phyloP scores from a whole-genome alignment of 2,888 invertebrate species.

The Trimorus sp. region DNA sequence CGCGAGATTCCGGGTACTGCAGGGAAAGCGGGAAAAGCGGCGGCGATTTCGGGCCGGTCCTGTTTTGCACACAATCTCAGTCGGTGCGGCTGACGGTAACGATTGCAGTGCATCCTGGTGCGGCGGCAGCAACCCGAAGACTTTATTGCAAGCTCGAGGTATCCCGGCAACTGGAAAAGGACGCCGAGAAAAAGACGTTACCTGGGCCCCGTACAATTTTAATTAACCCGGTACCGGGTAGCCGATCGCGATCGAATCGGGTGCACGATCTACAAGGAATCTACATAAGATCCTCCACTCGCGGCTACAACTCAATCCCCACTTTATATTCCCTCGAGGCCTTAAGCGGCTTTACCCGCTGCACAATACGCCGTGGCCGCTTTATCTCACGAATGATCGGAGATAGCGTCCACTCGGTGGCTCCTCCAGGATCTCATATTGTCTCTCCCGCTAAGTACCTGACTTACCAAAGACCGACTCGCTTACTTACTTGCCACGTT shows the following conservation, averaged over 20 bases:
- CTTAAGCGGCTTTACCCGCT: constrained; percentile 69
- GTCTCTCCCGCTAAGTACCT: constrained; percentile 72
- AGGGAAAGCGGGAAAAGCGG: too few relatives aligned
- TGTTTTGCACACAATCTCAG: constrained; percentile 63
- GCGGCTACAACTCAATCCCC: constrained; percentile 81
- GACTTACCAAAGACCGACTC: constrained; percentile 60
- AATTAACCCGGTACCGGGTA: constrained; percentile 81
- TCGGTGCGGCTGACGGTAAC: constrained; percentile 42
- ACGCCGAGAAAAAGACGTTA: constrained; percentile 63
- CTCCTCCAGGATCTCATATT: constrained; percentile 76
- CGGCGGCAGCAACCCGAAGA: constrained; percentile 72
- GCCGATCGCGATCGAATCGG: constrained; percentile 82
- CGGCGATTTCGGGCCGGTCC: constrained; percentile 18
- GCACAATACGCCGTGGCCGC: constrained; percentile 70
- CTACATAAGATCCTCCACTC: constrained; percentile 82
- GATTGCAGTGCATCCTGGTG: constrained; percentile 66
- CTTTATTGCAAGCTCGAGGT: constrained; percentile 70
- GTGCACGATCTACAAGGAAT: constrained; percentile 82
- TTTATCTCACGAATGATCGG: constrained; percentile 79
- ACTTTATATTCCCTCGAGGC: constrained; percentile 74
- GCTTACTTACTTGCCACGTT: constrained; percentile 62
- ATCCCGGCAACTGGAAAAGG: constrained; percentile 45
- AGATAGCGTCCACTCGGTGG: constrained; percentile 76
- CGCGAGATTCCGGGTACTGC: constrained; percentile 48
- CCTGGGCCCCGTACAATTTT: constrained; percentile 78